Evolutionary conservation across 2,113 vertebrate species (phyloP).

Genomic region (Nettapus auritus): DNA sequence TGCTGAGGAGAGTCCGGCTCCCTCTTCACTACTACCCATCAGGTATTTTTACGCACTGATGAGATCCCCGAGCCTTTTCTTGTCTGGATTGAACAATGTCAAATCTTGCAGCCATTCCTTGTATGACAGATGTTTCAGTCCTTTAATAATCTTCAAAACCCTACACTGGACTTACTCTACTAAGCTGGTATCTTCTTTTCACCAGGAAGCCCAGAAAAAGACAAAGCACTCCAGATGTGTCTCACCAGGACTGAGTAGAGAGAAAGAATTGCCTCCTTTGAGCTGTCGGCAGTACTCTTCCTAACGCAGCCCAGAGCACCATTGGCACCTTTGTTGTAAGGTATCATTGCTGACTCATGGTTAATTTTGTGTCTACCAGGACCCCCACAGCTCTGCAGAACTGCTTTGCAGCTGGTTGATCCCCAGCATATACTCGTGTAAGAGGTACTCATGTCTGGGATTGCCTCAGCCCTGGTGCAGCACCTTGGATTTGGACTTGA

Average conservation of each 20-base stretch:
- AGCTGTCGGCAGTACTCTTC: background rate
- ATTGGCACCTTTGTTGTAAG: background rate
- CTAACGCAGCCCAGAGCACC: background rate
- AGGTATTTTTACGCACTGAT: background rate
- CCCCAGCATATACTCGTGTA: too few species aligned
- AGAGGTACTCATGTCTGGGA: too few species aligned
- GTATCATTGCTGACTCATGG: background rate
- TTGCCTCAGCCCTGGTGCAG: too few species aligned
- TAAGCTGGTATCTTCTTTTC: background rate
- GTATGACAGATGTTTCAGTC: background rate
- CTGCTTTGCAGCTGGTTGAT: fast-evolving
- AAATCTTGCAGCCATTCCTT: background rate
- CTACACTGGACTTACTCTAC: background rate
- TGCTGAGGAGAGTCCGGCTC: background rate
- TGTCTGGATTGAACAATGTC: background rate
- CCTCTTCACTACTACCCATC: background rate
- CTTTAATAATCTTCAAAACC: background rate
- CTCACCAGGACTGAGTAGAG: background rate
- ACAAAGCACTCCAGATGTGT: background rate
- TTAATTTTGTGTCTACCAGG: background rate
- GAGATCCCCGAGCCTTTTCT: background rate
- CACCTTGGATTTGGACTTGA: too few species aligned
- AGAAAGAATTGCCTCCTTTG: background rate
- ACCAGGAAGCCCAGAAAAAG: background rate
- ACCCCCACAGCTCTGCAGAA: background rate